phyloP scores from a whole-genome alignment of 2,113 vertebrate genomes.

The Rhynchomys soricoides region DNA sequence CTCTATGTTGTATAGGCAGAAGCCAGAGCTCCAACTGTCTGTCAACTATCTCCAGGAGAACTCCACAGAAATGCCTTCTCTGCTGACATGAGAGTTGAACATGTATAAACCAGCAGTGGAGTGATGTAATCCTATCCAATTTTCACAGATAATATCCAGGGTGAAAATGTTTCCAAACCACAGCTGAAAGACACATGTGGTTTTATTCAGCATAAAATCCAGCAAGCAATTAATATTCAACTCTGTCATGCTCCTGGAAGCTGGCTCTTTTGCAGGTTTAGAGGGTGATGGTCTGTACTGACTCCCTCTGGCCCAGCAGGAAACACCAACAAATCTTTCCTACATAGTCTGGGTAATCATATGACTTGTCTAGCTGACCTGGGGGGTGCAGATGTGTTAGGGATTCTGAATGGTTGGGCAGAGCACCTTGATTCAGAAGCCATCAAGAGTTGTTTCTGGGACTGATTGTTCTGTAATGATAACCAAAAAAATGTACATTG shows the following conservation, averaged over 20 bases:
- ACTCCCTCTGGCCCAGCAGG: neutral
- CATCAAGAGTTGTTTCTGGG: neutral
- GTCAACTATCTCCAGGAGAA: neutral
- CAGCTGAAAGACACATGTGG: slow-evolving; percentile 80
- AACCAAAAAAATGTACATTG: neutral
- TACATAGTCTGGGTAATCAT: neutral
- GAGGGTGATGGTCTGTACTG: neutral
- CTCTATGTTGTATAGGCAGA: neutral
- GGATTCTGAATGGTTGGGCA: neutral
- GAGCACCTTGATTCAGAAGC: neutral
- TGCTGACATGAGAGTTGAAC: slow-evolving; percentile 70
- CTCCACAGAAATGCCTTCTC: slow-evolving; percentile 31
- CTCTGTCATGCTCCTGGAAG: slow-evolving; percentile 73
- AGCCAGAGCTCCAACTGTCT: neutral
- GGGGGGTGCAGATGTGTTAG: neutral
- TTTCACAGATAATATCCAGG: slow-evolving; percentile 78
- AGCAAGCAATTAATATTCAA: slow-evolving; percentile 76
- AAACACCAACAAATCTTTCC: neutral
- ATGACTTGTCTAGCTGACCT: neutral
- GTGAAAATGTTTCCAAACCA: slow-evolving; percentile 77
- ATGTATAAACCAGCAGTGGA: slow-evolving; percentile 62
- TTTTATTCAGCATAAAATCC: slow-evolving; percentile 79
- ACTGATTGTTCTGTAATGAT: neutral
- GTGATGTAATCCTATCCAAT: slow-evolving; percentile 76
- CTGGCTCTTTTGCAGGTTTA: neutral